Conservation (phyloP, 2,113 vertebrate species). For the Neotoma lepida region DNA sequence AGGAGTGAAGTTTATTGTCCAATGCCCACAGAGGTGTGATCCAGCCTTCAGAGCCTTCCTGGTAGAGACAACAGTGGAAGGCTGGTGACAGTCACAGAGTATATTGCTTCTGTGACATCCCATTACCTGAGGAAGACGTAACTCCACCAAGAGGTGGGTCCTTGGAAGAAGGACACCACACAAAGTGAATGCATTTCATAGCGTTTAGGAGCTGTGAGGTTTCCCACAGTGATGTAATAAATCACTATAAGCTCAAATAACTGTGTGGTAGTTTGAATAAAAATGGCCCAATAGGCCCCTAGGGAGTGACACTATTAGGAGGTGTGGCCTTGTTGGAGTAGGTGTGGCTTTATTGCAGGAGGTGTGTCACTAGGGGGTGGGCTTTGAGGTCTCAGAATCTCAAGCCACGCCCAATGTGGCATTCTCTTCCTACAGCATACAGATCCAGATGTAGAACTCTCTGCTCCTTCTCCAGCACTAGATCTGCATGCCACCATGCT, state of each 20-base stretch:
- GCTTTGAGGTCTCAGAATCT: neutral
- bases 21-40: rapidly evolving
- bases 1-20: neutral
- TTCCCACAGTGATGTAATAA: neutral
- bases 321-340: neutral
- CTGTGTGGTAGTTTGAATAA: neutral
- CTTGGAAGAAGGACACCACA: neutral
- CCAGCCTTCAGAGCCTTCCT: neutral
- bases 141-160: neutral
- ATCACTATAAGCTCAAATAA: neutral
- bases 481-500: neutral
- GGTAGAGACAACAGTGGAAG: no score
- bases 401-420: neutral
- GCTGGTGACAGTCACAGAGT: neutral
- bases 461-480: neutral
- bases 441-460: neutral
- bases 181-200: neutral
- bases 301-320: neutral
- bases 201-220: no score
- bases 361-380: neutral
- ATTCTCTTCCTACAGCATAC: neutral
- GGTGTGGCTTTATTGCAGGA: neutral
- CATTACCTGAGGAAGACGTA: neutral
- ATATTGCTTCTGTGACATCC: neutral
- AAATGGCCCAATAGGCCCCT: neutral